A percentile compares a stretch with the other conserved stretches of the same genome.
phyloP scores from a whole-genome alignment of 1,140 invertebrate genomes.

The Zaprionus ghesquierei region DNA sequence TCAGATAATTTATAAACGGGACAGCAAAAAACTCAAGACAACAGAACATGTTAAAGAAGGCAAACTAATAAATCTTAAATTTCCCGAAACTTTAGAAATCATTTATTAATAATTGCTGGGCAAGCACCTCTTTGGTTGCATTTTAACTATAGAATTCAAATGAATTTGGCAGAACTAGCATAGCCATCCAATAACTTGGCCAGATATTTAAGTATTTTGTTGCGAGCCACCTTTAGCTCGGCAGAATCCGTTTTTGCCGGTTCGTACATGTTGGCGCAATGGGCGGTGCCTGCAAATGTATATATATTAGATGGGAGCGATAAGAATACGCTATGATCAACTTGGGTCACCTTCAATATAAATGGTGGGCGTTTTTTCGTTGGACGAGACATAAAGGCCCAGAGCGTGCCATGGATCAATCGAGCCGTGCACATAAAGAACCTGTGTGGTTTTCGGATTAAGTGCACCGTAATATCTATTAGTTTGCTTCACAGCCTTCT shows the following conservation, averaged over 20 bases:
- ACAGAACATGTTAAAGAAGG: slow-evolving; percentile 9
- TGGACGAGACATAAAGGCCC: slow-evolving; percentile 86
- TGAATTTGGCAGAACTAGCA: slow-evolving; percentile 25
- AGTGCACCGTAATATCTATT: slow-evolving; percentile 92
- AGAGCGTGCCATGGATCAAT: slow-evolving; percentile 97
- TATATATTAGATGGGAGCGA: not conserved
- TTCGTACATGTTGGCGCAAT: slow-evolving; percentile 92
- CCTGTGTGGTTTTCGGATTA: slow-evolving; percentile 87
- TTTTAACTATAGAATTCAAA: slow-evolving; percentile 14
- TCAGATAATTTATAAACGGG: not conserved
- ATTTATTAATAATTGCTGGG: not conserved
- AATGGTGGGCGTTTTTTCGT: slow-evolving; percentile 85
- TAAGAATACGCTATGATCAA: too few species aligned
- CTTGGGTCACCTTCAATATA: slow-evolving; percentile 86
- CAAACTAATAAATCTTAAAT: slow-evolving; percentile 27
- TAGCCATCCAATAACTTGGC: slow-evolving; percentile 58
- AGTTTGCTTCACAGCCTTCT: slow-evolving; percentile 86
- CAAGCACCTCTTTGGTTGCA: not conserved
- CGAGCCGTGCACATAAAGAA: slow-evolving; percentile 94
- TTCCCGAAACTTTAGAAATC: not conserved
- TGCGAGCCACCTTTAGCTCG: slow-evolving; percentile 86
- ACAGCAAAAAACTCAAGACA: not conserved
- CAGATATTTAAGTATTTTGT: slow-evolving; percentile 85
- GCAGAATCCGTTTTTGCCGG: slow-evolving; percentile 85
- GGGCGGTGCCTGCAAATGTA: slow-evolving; percentile 87